A percentile compares a stretch with the other conserved stretches of the same genome.
Conservation (phyloP, 1,140 invertebrate species). For the Protaetia brevitarsis region DNA sequence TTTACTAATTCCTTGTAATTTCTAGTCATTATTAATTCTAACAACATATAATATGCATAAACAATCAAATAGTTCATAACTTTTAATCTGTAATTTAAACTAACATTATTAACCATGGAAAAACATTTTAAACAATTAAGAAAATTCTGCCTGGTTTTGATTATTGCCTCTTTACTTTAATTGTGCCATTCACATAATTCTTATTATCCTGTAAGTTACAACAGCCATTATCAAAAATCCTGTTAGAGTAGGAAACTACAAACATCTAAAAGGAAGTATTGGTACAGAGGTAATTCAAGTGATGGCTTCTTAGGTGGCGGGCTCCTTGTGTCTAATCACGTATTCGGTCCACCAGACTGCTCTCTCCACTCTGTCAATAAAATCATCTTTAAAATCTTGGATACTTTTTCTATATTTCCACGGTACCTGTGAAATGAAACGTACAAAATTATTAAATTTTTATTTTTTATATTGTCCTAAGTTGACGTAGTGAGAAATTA, state of each 20-base stretch:
- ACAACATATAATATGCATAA: too few species aligned
- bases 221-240: not conserved
- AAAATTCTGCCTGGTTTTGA: too few species aligned
- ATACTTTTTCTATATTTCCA: not conserved
- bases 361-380: conserved; percentile 10
- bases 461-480: not conserved
- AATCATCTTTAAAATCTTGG: conserved; percentile 10
- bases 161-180: not conserved
- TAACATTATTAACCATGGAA: too few species aligned
- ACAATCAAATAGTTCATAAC: too few species aligned
- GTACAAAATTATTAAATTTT: not conserved
- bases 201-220: not conserved
- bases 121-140: too few species aligned
- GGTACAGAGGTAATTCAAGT: conserved; percentile 19
- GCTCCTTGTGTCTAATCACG: conserved; percentile 26
- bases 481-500: too few species aligned
- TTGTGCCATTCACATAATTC: conserved; percentile 2
- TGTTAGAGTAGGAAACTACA: conserved; percentile 3
- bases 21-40: too few species aligned
- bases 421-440: conserved; percentile 12
- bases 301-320: conserved; percentile 14
- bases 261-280: conserved; percentile 23
- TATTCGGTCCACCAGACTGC: conserved; percentile 26
- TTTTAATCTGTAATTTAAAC: too few species aligned
- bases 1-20: not conserved